These are phyloP conservation scores for Rhopalosiphum maidis DNA, from an alignment of 1,140 invertebrate species.

Conservation along the genomic window DNA sequence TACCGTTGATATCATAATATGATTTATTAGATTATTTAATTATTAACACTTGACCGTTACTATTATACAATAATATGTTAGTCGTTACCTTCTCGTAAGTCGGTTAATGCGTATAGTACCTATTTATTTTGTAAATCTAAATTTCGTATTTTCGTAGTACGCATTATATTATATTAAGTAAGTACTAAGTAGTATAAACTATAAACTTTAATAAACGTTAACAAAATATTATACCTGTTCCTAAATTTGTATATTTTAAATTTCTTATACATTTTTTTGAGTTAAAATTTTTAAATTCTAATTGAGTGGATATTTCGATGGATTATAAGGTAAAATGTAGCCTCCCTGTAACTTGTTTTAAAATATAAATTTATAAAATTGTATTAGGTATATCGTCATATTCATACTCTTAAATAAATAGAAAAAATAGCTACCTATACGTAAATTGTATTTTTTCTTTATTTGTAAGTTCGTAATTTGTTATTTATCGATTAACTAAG, in stretches of 20 bases:
- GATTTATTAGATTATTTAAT: background rate
- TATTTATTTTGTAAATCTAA: too few relatives aligned
- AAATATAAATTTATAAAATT: too few relatives aligned
- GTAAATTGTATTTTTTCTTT: background rate
- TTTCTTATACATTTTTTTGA: background rate
- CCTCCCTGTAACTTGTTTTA: background rate
- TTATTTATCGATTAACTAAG: background rate
- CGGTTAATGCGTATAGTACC: background rate
- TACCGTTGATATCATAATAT: background rate
- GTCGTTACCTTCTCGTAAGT: background rate
- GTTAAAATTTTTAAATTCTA: too few relatives aligned
- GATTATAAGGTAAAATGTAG: background rate
- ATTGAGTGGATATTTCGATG: background rate
- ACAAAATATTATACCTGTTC: too few relatives aligned
- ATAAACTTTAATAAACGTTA: too few relatives aligned
- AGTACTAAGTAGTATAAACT: too few relatives aligned
- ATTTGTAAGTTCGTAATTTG: background rate
- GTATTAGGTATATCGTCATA: too few relatives aligned
- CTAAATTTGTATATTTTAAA: background rate
- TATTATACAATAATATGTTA: background rate
- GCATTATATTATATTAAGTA: too few relatives aligned
- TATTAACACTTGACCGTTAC: background rate
- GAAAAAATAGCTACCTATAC: background rate
- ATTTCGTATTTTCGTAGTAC: too few relatives aligned
- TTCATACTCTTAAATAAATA: background rate